These are phyloP conservation scores for Megathymus violae DNA, from an alignment of 1,140 invertebrate species.

Conservation along the genomic window DNA sequence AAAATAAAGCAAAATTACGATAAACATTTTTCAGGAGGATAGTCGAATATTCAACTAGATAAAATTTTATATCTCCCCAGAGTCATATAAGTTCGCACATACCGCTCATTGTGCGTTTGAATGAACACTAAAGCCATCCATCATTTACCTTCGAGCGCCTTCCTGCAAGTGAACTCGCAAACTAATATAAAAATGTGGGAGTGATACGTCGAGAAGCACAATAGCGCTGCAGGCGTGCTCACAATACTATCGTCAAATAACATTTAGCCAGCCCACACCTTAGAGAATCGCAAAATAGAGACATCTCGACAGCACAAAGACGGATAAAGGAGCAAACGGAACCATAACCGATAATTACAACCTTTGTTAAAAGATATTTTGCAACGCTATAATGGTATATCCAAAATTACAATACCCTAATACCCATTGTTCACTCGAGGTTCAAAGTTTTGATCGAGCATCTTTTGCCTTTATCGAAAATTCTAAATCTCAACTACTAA, in stretches of 20 bases:
- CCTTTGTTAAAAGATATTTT: constrained; percentile 59
- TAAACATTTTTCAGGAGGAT: constrained; percentile 1
- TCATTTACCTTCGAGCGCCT: constrained; percentile 61
- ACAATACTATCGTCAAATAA: constrained; percentile 81
- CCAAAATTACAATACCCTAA: constrained; percentile 25
- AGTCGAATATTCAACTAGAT: background rate
- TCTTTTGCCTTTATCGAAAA: background rate
- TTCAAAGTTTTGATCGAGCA: constrained; percentile 25
- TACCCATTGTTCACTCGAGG: constrained; percentile 16
- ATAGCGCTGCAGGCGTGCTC: constrained; percentile 70
- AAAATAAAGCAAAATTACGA: background rate
- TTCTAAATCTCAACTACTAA: too few species aligned
- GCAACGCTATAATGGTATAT: constrained; percentile 30
- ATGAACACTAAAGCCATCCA: constrained; percentile 66
- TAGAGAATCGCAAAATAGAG: constrained; percentile 83
- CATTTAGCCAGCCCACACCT: constrained; percentile 81
- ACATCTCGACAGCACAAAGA: constrained; percentile 68
- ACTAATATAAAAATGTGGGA: constrained; percentile 79
- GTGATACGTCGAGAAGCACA: constrained; percentile 73
- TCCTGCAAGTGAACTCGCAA: constrained; percentile 71
- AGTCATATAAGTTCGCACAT: constrained; percentile 75
- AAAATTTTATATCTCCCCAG: constrained; percentile 52
- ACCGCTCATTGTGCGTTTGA: constrained; percentile 38
- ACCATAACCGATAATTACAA: constrained; percentile 78
- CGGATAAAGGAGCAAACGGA: constrained; percentile 66